Evolutionary conservation across 1,140 invertebrate species (phyloP), one percentile per base, ranked within the genome.

Genomic region (Drosophila micromelanica): DNA sequence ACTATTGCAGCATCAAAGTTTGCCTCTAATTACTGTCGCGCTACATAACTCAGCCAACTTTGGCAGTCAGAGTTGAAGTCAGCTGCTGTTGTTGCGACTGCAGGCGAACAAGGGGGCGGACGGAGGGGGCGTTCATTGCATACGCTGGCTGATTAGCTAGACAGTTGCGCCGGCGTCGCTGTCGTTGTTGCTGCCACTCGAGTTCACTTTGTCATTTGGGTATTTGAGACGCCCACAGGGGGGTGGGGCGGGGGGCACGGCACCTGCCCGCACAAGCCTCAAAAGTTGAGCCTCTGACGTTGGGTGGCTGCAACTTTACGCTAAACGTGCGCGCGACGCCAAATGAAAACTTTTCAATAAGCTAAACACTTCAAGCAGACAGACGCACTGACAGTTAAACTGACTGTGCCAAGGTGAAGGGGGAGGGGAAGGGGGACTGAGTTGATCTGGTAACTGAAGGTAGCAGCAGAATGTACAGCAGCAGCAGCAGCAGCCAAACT

Each of bases 311-410:
- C 68, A 78, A 78, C 45, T 78, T 78, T 67, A 68, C 62, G 70
- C 69, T 70, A 80, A 79, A 76, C 76, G 73, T 73, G 69, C 45
- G 49, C 62, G 43, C 70, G 42, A 72, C 69, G 54, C 63, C 73
- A 78, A 76, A 76, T 79, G 72, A 69, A 87, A 86, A 86, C 68
- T 86, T 86, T 86, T 86, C 82, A 86, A 86, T 86, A 86, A 86
- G 82, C 82, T 87, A 86, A 86, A 86, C 82, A 86, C 82, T 86
- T 82, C 51, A 64, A 67, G 70, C 80, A 67, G 70, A 52, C 73
- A 81, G 71, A 55, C 45, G 43, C 37, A 43, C 49, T 42, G 27
- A 52, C 51, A 61, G 72, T 49, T 30, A 67, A 45, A 65, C 54
- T 52, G 51, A 32, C 0, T 32, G 30, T 7, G 30, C 7, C 1